These are phyloP conservation scores for Poecilobothrus nobilitatus DNA, from an alignment of 2,888 invertebrate genomes.

Conservation along the genomic window DNA sequence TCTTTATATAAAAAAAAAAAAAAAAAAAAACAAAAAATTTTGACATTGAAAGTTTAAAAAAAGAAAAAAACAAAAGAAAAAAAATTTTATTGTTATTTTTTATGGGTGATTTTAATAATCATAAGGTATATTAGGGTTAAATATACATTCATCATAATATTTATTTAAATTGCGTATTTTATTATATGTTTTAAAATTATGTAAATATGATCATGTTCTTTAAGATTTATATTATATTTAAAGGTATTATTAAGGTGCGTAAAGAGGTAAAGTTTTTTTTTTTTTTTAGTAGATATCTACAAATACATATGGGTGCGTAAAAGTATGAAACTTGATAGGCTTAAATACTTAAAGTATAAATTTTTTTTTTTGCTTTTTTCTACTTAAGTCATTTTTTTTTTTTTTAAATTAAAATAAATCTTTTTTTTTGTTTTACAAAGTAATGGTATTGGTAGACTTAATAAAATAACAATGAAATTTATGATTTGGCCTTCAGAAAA, in stretches of 20 bases:
- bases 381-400: no score
- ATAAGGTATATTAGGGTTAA: neutral
- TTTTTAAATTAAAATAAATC: no score
- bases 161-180: neutral
- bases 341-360: no score
- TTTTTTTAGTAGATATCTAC: no score
- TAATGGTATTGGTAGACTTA: no score
- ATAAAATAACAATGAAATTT: no score
- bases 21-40: neutral
- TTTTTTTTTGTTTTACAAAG: no score
- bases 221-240: neutral
- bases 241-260: neutral
- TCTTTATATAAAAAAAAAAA: neutral
- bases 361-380: no score
- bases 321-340: no score
- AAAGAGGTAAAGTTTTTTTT: neutral
- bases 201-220: neutral
- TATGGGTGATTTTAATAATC: neutral
- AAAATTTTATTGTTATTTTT: neutral
- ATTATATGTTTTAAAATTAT: neutral
- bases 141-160: neutral
- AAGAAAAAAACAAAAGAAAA: no score
- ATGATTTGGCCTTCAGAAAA: no score
- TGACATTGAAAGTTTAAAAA: neutral
- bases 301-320: no score